Base-by-base conservation (phyloP, 2,888 invertebrate genomes). In the Callimorpha dominula region DNA sequence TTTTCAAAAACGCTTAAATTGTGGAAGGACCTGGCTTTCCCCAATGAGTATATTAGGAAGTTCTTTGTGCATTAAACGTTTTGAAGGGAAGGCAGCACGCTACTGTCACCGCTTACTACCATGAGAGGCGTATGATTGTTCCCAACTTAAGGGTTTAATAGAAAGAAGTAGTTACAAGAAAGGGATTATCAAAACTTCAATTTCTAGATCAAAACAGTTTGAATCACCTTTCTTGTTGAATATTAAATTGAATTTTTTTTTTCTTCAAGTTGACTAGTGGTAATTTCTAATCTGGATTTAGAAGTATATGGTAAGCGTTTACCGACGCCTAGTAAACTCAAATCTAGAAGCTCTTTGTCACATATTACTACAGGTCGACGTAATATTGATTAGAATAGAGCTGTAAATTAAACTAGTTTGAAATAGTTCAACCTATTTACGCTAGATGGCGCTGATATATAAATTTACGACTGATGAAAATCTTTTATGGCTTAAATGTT, bases 141-240 rank as follows among this genome's bases (percentile, higher is more conserved):
- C 17, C 12, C 17, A n/a, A 17, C 11, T 43, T 60, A 31, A 1
- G 17, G 15, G 40, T 42, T 12, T 15, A 40, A 14, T 42, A 42
- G 7, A 9, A 17, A 69, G 40, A 69, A 1, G 43, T 72, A 76
- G 63, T 57, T 74, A 79, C 88, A 92, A 92, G 92, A 86, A 82
- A 87, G 87, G 86, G 90, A 92, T 88, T 78, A 88, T 65, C 87
- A 91, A 92, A 90, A 78, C 78, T 80, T 88, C 91, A 85, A 88
- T 92, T 92, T 91, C 75, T 71, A 73, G 69, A 68, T 78, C 85
- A 91, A 92, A 92, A 92, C 86, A 89, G 87, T 89, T 90, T 87
- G 90, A 85, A 92, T 90, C 91, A 83, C 84, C 87, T 86, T 80
- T 76, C 90, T 90, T 90, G 85, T 83, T 43, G 65, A 76, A 52